phyloP scores from a whole-genome alignment of 1,140 invertebrate species.

The Rhyacophila brunnea region DNA sequence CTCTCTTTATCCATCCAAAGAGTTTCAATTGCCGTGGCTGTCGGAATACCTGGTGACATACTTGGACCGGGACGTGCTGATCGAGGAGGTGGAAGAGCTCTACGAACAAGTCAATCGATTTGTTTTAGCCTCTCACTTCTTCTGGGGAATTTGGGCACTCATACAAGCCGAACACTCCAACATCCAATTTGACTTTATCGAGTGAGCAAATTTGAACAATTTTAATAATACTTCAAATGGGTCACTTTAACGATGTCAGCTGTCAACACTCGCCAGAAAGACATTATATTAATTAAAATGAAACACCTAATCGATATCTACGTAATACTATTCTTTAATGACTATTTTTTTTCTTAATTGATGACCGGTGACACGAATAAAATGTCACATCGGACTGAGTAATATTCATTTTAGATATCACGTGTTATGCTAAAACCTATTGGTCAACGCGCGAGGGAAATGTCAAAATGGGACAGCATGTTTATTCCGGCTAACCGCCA shows the following conservation, averaged over 20 bases:
- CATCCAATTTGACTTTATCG: slow-evolving; percentile 93
- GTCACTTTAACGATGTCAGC: too few species aligned
- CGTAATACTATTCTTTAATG: background rate
- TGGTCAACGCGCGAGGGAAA: too few species aligned
- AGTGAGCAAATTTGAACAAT: slow-evolving; percentile 60
- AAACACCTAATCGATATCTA: too few species aligned
- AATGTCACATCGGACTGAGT: background rate
- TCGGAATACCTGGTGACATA: slow-evolving; percentile 70
- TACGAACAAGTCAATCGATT: slow-evolving; percentile 81
- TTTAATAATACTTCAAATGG: too few species aligned
- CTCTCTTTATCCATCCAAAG: slow-evolving; percentile 73
- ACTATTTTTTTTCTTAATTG: background rate
- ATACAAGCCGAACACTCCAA: slow-evolving; percentile 87
- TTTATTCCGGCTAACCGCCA: too few species aligned
- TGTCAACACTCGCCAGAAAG: too few species aligned
- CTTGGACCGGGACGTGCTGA: slow-evolving; percentile 48
- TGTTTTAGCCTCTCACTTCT: slow-evolving; percentile 77
- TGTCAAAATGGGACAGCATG: too few species aligned
- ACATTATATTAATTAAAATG: too few species aligned
- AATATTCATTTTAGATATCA: background rate
- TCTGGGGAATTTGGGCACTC: slow-evolving; percentile 92
- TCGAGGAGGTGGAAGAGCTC: slow-evolving; percentile 65
- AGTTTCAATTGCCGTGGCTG: slow-evolving; percentile 83
- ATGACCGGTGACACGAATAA: background rate
- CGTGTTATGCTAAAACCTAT: background rate